Percentiles rank a stretch among this genome's conserved stretches.
These are phyloP conservation scores for Odontesthes bonariensis DNA, from an alignment of 2,113 vertebrate genomes.

Conservation along the genomic window DNA sequence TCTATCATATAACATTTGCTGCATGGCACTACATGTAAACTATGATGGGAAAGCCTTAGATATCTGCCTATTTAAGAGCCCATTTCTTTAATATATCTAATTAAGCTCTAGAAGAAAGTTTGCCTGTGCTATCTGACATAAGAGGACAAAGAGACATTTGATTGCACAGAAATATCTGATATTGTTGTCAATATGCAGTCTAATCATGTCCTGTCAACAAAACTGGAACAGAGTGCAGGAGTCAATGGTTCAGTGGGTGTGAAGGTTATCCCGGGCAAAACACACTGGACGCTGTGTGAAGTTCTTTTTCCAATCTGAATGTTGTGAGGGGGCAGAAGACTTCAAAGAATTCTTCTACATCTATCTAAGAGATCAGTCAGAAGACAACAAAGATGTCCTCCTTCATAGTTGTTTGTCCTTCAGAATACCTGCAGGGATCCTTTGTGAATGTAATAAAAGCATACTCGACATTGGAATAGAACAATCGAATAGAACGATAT, in stretches of 20 bases:
- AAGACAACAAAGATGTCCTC: constrained; percentile 5
- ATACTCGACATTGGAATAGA: no score
- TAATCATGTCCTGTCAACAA: constrained; percentile 10
- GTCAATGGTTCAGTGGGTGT: not conserved
- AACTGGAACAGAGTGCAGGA: not conserved
- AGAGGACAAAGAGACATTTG: not conserved
- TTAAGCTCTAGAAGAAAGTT: not conserved
- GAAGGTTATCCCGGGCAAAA: not conserved
- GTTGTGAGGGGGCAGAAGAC: constrained; percentile 8
- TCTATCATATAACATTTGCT: not conserved
- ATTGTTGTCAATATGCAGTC: not conserved
- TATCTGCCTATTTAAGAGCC: not conserved
- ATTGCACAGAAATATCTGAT: constrained; percentile 2
- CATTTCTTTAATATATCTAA: not conserved
- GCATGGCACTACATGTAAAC: not conserved
- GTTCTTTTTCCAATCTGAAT: not conserved
- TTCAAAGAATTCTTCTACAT: not conserved
- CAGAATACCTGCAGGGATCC: not conserved
- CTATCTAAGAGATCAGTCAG: constrained; percentile 1
- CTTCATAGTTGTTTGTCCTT: constrained; percentile 13
- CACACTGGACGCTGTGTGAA: not conserved
- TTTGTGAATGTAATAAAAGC: not conserved
- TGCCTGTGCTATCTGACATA: not conserved
- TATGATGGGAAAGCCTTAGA: not conserved
- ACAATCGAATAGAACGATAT: no score